phyloP scores from a whole-genome alignment of 2,888 invertebrate species.

The Hyposoter dolosus region DNA sequence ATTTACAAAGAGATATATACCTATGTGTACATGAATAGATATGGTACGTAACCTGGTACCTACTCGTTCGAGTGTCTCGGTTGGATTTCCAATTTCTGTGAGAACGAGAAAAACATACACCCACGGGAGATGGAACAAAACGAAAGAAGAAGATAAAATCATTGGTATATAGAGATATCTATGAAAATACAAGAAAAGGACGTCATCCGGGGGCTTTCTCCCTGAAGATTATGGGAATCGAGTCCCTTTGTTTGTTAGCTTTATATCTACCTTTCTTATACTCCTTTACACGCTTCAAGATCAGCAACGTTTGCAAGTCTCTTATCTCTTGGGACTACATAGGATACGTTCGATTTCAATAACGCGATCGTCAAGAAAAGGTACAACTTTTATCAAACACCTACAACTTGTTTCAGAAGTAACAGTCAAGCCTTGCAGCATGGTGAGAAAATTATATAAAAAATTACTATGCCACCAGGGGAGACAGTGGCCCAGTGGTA shows the following conservation, averaged over 20 bases:
- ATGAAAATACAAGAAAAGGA: conserved; percentile 12
- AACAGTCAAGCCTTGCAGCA: not conserved
- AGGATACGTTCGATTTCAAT: conserved; percentile 65
- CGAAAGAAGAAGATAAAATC: conserved; percentile 32
- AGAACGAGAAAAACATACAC: conserved; percentile 38
- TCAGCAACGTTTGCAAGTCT: conserved; percentile 49
- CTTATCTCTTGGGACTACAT: conserved; percentile 56
- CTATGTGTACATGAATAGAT: conserved; percentile 7
- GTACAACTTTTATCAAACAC: not conserved
- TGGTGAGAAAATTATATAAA: no score
- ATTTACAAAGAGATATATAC: not conserved
- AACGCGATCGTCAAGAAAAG: conserved; percentile 40
- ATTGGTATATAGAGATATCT: conserved; percentile 4
- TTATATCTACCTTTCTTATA: not conserved
- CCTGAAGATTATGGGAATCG: not conserved
- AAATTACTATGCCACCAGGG: no score
- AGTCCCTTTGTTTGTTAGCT: conserved; percentile 19
- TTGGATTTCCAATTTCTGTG: conserved; percentile 62
- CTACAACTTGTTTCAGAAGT: not conserved
- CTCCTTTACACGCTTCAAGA: conserved; percentile 37
- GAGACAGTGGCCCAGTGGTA: no score
- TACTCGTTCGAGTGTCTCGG: conserved; percentile 33
- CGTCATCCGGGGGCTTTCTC: not conserved
- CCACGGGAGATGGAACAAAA: conserved; percentile 43
- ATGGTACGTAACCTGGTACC: conserved; percentile 30